Evolutionary conservation across 2,113 vertebrate genomes (phyloP).

Genomic region (Ptychochromis oligacanthus): DNA sequence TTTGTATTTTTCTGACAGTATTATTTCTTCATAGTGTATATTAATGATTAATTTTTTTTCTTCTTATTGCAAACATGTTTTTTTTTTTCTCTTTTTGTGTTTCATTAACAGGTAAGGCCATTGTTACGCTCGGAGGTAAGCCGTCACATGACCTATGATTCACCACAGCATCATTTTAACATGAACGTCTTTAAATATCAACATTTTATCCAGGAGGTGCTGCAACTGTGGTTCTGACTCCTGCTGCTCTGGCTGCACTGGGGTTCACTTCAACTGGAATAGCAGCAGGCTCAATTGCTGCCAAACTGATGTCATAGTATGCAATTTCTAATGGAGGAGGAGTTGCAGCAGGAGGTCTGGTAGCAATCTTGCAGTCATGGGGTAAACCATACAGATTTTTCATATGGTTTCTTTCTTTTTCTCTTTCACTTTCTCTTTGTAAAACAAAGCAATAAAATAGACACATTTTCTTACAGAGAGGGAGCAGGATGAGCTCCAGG

Average conservation of each 20-base stretch:
- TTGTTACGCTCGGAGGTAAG: rapidly evolving
- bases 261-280: neutral
- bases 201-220: neutral
- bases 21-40: neutral
- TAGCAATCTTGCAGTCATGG: neutral
- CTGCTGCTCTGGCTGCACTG: neutral
- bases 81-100: neutral
- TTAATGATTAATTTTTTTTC: neutral
- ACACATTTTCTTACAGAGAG: too few species aligned
- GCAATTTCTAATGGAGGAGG: neutral
- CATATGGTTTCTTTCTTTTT: too few species aligned
- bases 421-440: neutral
- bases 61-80: neutral
- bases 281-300: neutral
- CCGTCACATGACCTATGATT: rapidly evolving
- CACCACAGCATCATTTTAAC: rapidly evolving
- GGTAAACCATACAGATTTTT: neutral
- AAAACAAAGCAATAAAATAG: too few species aligned
- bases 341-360: neutral
- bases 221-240: neutral
- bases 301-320: neutral
- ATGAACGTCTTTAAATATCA: neutral
- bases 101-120: rapidly evolving
- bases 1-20: too few species aligned
- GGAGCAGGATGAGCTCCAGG: too few species aligned